phyloP scores from a whole-genome alignment of 2,113 vertebrate species.

The Leiothrix lutea region DNA sequence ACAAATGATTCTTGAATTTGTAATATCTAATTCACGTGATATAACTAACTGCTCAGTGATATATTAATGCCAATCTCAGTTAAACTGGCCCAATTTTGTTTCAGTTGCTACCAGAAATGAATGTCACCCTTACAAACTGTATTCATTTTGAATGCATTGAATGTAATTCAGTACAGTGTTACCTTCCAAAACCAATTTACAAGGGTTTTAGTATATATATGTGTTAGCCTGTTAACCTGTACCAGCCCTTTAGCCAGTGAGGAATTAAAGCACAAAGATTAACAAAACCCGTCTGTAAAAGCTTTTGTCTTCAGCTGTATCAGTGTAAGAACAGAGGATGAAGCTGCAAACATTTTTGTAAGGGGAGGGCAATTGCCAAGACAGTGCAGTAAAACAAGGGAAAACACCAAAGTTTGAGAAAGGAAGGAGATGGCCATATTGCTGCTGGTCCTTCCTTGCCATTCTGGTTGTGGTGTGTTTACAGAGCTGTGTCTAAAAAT shows the following conservation, averaged over 20 bases:
- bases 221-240: not conserved
- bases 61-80: slow-evolving; percentile 41
- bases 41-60: slow-evolving; percentile 51
- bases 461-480: not conserved
- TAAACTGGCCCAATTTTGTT: slow-evolving; percentile 28
- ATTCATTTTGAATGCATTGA: slow-evolving; percentile 6
- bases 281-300: not conserved
- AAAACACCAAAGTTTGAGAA: not conserved
- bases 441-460: not conserved
- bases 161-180: not conserved
- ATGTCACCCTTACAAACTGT: not conserved
- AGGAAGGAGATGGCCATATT: not conserved
- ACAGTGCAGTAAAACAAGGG: not conserved
- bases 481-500: not conserved
- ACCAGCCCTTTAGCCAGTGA: not conserved
- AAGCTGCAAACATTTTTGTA: not conserved
- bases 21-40: slow-evolving; percentile 38
- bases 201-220: not conserved
- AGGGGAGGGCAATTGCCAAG: not conserved
- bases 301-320: not conserved
- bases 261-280: not conserved
- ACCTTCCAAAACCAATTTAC: not conserved
- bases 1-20: slow-evolving; percentile 47
- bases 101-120: slow-evolving; percentile 24
- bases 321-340: not conserved